Base-by-base conservation (phyloP, 2,888 invertebrate genomes). In the Deroplatys truncata region DNA sequence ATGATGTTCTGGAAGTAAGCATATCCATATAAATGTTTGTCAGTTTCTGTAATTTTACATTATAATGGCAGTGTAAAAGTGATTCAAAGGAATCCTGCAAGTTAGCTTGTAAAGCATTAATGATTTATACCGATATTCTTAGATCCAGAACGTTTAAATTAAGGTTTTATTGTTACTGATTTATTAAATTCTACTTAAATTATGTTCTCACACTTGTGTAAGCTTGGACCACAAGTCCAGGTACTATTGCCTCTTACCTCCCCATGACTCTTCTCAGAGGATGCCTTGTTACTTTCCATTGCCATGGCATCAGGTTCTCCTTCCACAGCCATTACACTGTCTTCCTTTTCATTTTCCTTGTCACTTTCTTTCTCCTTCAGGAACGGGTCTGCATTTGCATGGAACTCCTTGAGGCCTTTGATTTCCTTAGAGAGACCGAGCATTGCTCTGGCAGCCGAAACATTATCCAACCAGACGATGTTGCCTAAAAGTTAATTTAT, bases 381-480 rank as follows among this genome's bases (percentile, higher is more conserved):
- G 88, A 89, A 89, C 8, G 90, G 88, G 31, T 90, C 43, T 25
- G 88, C 88, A 43, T 82, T 89, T 5, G 86, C 84, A 83, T 89
- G 85, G 35, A 82, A 84, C 82, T 84, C 90, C 3, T 89, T 90
- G 86, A 91, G 84, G n/a, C 93, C 93, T n/a, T 92, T 93, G 84
- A 95, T 94, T 91, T 92, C 92, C 92, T 94, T 94, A n/a, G 96
- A 95, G 85, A 95, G 92, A 89, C 94, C 95, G 91, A 95, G 92
- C 91, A 96, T 93, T 43, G 96, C 96, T 92, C 95, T 94, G 1
- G 96, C 95, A 72, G 96, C 94, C 0, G 95, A 94, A 29, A 94
- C 92, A 90, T 94, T 94, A 91, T 96, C 96, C 43, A 94, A 90
- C 96, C 96, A 96, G 0, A 96, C 94, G 4, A 96, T 94, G 93